Percentiles rank a stretch among this genome's conserved stretches.
Conservation (phyloP, 2,888 invertebrate genomes). For the Paralinhomoeus sp. region DNA sequence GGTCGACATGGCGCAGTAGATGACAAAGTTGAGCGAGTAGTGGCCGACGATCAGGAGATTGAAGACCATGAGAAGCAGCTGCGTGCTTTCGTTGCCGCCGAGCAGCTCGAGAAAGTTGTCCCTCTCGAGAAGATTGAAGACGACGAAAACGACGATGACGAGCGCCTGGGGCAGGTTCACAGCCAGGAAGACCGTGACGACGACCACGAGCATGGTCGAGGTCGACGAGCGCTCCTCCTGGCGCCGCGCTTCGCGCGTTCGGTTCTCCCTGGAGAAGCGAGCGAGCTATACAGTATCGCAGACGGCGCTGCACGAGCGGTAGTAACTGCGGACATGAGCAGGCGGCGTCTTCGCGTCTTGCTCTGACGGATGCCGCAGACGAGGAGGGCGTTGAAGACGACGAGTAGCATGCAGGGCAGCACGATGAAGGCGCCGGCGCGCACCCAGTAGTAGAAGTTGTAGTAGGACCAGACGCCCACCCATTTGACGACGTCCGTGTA, state of each 20-base stretch:
- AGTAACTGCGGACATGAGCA: conserved; percentile 41
- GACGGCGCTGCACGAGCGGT: too few relatives aligned
- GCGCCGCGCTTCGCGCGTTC: conserved; percentile 19
- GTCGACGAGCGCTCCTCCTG: conserved; percentile 24
- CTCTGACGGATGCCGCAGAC: conserved; percentile 63
- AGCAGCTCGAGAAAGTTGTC: too few relatives aligned
- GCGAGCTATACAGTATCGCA: too few relatives aligned
- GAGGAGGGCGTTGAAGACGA: conserved; percentile 61
- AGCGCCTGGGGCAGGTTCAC: conserved; percentile 31
- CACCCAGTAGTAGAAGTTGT: conserved; percentile 45
- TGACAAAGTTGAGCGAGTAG: too few relatives aligned
- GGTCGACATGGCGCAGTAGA: too few relatives aligned
- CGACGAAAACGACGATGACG: conserved; percentile 14
- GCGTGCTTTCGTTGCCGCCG: too few relatives aligned
- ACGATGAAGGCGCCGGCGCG: conserved; percentile 73
- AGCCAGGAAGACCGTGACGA: conserved; percentile 31
- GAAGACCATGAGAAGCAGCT: too few relatives aligned
- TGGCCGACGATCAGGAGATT: too few relatives aligned
- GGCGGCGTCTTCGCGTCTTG: conserved; percentile 48
- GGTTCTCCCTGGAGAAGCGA: conserved; percentile 21
- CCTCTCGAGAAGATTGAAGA: too few relatives aligned
- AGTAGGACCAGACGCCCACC: conserved; percentile 43
- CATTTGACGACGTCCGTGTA: conserved; percentile 8
- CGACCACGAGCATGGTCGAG: conserved; percentile 30
- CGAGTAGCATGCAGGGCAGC: conserved; percentile 62